Evolutionary conservation across 2,888 invertebrate genomes (phyloP).

Genomic region (Physocephala rufipes): DNA sequence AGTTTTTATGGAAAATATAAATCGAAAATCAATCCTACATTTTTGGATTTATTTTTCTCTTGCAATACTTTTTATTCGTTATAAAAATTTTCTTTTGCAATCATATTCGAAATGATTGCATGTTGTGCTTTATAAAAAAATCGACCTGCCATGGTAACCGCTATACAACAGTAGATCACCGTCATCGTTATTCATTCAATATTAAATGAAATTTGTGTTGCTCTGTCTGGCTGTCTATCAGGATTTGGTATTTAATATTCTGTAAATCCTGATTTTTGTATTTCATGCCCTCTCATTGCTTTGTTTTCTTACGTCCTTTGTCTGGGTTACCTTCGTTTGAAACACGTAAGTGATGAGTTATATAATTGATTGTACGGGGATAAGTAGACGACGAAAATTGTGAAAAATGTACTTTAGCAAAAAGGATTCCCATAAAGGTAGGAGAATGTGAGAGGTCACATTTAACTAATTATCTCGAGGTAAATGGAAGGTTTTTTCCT

Average conservation of each 20-base stretch:
- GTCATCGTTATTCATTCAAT: too few species aligned
- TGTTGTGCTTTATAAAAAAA: conserved; percentile 16
- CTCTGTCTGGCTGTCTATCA: background rate
- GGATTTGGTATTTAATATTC: conserved; percentile 11
- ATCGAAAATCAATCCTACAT: conserved; percentile 1
- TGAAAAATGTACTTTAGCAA: background rate
- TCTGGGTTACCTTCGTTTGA: background rate
- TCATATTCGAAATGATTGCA: conserved; percentile 32
- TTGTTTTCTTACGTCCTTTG: background rate
- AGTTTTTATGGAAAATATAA: conserved; percentile 9
- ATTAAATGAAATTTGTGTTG: too few species aligned
- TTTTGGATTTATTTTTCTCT: background rate
- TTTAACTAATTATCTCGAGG: too few species aligned
- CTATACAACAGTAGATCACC: background rate
- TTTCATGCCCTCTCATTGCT: background rate
- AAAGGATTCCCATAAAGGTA: background rate
- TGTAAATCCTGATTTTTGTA: background rate
- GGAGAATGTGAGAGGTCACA: background rate
- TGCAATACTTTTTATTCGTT: background rate
- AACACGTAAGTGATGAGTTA: background rate
- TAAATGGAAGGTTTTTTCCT: too few species aligned
- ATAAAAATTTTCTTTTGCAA: background rate
- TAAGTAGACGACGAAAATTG: too few species aligned
- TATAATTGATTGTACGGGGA: background rate
- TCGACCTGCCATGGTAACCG: background rate